A percentile compares a stretch with the other conserved stretches of the same genome.
Conservation (phyloP, 2,888 invertebrate genomes). For the Mimumesa dahlbomi region DNA sequence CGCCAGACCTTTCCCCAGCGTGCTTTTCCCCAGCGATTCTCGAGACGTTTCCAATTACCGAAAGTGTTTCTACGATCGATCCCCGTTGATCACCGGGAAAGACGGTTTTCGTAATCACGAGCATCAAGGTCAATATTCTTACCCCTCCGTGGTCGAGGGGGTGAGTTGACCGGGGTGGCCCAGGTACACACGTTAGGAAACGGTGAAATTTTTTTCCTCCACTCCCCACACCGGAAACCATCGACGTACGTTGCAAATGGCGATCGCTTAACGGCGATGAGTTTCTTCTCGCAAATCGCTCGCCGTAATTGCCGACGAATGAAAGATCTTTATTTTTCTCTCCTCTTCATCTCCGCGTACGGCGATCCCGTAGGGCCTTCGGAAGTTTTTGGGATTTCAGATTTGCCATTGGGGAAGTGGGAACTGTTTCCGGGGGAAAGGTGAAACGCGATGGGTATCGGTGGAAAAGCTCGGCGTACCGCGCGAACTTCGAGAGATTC, state of each 20-base stretch:
- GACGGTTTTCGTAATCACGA: neutral
- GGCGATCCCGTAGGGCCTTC: no score
- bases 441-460: no score
- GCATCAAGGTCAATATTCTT: slow-evolving; percentile 10
- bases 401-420: no score
- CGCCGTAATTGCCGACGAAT: no score
- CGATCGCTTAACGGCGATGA: neutral
- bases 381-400: no score
- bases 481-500: neutral
- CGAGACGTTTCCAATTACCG: slow-evolving; percentile 21
- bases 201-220: no score
- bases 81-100: neutral
- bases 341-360: no score
- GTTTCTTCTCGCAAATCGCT: slow-evolving; percentile 2
- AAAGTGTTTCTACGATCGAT: slow-evolving; percentile 12
- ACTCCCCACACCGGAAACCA: no score
- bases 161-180: slow-evolving; percentile 12
- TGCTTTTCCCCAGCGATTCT: neutral
- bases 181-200: neutral
- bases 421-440: no score
- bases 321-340: no score
- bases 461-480: neutral
- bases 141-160: neutral
- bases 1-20: neutral
- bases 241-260: neutral